Evolutionary conservation across 2,888 invertebrate genomes (phyloP).

Genomic region (Prenolepis imparis): DNA sequence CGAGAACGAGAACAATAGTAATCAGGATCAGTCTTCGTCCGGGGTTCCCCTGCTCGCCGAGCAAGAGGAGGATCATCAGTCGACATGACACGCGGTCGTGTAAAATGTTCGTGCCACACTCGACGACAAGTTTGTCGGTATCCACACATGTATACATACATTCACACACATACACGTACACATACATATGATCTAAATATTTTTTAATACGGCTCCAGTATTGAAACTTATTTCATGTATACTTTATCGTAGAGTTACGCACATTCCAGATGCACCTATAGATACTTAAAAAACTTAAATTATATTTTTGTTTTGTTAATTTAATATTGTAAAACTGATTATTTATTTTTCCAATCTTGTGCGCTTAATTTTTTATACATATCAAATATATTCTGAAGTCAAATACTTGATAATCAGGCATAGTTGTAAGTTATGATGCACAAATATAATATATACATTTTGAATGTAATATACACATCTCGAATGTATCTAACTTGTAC

Average conservation of each 20-base stretch:
- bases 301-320: neutral
- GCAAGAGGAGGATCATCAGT: conserved; percentile 72
- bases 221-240: conserved; percentile 32
- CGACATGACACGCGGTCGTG: conserved; percentile 68
- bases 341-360: neutral
- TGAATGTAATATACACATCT: neutral
- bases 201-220: conserved; percentile 65
- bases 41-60: conserved; percentile 78
- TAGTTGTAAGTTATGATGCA: neutral
- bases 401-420: neutral
- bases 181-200: conserved; percentile 57
- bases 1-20: conserved; percentile 78
- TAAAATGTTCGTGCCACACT: conserved; percentile 3
- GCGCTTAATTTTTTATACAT: neutral
- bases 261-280: neutral
- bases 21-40: conserved; percentile 63
- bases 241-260: conserved; percentile 37
- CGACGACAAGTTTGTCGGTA: neutral
- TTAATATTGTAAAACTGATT: neutral
- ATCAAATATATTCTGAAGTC: neutral
- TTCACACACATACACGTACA: neutral
- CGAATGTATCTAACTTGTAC: neutral
- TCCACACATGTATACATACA: neutral
- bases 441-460: neutral
- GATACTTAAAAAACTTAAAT: neutral